Conservation (phyloP, 53 echinoderm and acorn worm genomes). For the Stichopus horrens region DNA sequence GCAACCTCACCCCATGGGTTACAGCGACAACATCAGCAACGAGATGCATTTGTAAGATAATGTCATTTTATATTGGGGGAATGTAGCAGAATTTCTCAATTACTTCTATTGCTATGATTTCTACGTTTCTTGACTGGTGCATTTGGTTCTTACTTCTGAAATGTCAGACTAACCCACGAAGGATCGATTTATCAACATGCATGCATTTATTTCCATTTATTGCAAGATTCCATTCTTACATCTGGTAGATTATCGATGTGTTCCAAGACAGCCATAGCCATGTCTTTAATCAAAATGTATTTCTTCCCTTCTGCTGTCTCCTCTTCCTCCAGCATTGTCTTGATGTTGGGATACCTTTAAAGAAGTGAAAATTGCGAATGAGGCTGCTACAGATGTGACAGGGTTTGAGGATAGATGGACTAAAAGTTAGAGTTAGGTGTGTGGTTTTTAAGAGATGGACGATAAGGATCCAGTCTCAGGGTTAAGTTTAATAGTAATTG, state of each 20-base stretch:
- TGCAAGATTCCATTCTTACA: not conserved
- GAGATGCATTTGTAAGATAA: no score
- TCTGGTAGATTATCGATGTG: constrained; percentile 29
- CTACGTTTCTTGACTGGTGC: no score
- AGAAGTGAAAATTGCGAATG: not conserved
- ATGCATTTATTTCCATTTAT: not conserved
- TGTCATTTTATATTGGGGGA: no score
- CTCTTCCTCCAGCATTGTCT: constrained; percentile 6
- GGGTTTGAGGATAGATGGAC: not conserved
- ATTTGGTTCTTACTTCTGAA: no score
- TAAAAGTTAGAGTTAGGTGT: not conserved
- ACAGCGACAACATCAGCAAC: no score
- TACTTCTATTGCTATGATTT: no score
- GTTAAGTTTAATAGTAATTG: no score
- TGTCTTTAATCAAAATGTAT: constrained; percentile 32
- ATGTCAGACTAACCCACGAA: no score
- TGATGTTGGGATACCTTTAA: constrained; percentile 16
- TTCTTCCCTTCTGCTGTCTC: constrained; percentile 32
- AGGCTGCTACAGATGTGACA: not conserved
- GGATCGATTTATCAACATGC: no score
- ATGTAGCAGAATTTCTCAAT: no score
- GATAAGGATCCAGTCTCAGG: no score
- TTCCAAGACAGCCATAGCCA: constrained; percentile 16
- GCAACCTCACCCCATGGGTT: no score
- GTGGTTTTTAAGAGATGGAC: not conserved